phyloP scores from a whole-genome alignment of 2,113 vertebrate genomes.

The Microtus ochrogaster region DNA sequence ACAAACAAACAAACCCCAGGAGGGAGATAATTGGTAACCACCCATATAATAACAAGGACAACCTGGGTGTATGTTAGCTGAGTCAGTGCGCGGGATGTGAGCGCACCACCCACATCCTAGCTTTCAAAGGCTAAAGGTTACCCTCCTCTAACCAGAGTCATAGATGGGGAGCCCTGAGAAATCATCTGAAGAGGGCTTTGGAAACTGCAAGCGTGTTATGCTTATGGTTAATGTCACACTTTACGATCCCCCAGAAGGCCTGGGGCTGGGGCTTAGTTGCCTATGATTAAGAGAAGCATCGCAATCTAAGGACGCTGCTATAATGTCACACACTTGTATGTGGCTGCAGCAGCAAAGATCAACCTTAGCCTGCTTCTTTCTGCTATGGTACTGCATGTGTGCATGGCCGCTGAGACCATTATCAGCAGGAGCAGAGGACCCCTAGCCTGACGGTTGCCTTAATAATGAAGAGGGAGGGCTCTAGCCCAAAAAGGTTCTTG shows the following conservation, averaged over 20 bases:
- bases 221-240: conserved; percentile 69
- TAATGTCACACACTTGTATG: accelerated
- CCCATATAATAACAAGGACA: conserved; percentile 11
- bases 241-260: conserved; percentile 53
- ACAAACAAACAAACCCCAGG: neutral
- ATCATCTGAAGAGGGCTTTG: conserved; percentile 63
- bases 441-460: neutral
- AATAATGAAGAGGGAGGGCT: neutral
- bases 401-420: accelerated
- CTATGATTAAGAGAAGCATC: neutral
- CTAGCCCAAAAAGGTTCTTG: neutral
- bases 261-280: neutral
- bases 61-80: conserved; percentile 14
- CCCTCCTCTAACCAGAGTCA: conserved; percentile 55
- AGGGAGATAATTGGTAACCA: neutral
- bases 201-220: conserved; percentile 67
- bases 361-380: neutral
- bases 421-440: neutral
- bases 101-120: conserved; percentile 59
- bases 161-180: conserved; percentile 74
- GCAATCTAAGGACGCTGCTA: neutral
- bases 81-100: conserved; percentile 50
- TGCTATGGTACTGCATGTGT: accelerated
- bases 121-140: conserved; percentile 67
- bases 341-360: neutral